phyloP scores from a whole-genome alignment of 2,888 invertebrate species.

The Mythimna lalbum region DNA sequence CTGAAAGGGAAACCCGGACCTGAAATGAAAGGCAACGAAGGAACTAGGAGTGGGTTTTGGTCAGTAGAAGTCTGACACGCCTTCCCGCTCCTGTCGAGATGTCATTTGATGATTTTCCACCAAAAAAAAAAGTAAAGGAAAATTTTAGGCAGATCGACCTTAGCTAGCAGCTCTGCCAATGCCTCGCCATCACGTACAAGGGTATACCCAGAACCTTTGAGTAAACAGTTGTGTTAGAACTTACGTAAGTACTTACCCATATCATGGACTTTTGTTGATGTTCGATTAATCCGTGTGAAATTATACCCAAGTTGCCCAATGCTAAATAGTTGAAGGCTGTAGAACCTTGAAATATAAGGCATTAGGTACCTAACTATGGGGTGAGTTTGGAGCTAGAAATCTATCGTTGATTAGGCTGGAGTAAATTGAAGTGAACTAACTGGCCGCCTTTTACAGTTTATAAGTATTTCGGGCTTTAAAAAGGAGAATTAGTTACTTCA shows the following conservation, averaged over 20 bases:
- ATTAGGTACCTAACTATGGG: conserved; percentile 6
- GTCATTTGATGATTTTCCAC: too few relatives aligned
- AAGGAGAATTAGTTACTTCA: neutral
- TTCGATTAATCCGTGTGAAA: conserved; percentile 39
- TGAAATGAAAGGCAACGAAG: too few relatives aligned
- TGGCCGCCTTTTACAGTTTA: neutral
- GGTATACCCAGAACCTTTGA: conserved; percentile 11
- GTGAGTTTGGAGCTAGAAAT: conserved; percentile 1
- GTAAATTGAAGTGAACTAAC: conserved; percentile 4
- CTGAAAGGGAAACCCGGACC: too few relatives aligned
- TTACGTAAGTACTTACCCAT: conserved; percentile 23
- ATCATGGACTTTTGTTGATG: conserved; percentile 32
- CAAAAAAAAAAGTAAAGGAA: too few relatives aligned
- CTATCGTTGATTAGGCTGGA: conserved; percentile 16
- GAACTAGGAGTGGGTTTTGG: too few relatives aligned
- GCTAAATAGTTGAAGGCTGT: conserved; percentile 18
- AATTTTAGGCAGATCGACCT: neutral
- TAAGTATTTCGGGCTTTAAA: neutral
- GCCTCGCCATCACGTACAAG: neutral
- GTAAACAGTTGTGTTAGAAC: conserved; percentile 18
- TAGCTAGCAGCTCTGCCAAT: neutral
- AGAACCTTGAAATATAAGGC: neutral
- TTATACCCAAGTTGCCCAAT: conserved; percentile 24
- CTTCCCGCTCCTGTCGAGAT: too few relatives aligned
- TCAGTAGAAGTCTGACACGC: too few relatives aligned